Base-by-base conservation (phyloP, 2,113 vertebrate genomes). In the Neoarius graeffei region DNA sequence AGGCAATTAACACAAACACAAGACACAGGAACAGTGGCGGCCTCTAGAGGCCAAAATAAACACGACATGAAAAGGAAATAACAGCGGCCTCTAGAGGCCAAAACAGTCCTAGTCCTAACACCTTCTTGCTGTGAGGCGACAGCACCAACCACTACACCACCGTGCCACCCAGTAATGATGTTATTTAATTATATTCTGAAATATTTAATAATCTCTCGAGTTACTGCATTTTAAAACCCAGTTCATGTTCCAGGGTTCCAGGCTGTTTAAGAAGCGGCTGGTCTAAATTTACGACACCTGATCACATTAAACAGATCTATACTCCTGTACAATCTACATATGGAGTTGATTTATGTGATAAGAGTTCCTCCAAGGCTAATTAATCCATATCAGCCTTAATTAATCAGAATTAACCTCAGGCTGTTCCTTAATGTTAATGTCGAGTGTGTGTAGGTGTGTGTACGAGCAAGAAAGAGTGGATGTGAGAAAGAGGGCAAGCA, bases 321-420 rank as follows among this genome's bases (percentile, higher is more conserved):
- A 69, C 23, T 81, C 77, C 20, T 59, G 5, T 56, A 10, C 10
- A 10, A 50, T 27, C 9, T 74, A 89, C 94, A 93, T 91, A 88
- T 90, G 91, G 92, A 92, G 92, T 90, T 92, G 90, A 93, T 93
- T 94, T 92, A 81, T 89, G 88, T 90, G 91, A 94, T 93, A 92
- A 93, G 91, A 93, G 92, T 93, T 91, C 90, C 64, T 88, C 89
- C 85, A 91, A 90, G 89, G 92, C 92, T 93, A 94, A 95, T 94
- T 94, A 93, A 94, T 94, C 92, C 91, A 86, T 90, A 94, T 93
- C 93, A 92, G 62, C 90, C 87, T 93, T 94, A 94, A 94, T 94
- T 94, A 94, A 93, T 94, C 93, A 92, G 81, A 91, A 88, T 93
- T 91, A 93, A 94, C 92, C 94, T 87, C 85, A 88, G 93, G 93